A percentile compares a stretch with the other conserved stretches of the same genome.
Conservation (phyloP, 2,888 invertebrate species). For the Podabrus alpinus region DNA sequence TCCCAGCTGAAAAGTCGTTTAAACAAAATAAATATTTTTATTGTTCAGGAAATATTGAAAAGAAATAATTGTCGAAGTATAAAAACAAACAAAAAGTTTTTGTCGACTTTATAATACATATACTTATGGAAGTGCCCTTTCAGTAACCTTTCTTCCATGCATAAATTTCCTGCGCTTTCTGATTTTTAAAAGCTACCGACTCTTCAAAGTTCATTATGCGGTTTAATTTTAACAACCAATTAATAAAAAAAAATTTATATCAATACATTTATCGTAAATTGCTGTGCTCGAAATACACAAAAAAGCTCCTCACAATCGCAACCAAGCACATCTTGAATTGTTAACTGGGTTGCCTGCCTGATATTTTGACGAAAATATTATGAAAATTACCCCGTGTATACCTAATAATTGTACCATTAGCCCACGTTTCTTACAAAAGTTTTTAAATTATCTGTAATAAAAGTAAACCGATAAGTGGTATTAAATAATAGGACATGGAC, state of each 20-base stretch:
- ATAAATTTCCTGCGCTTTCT: neutral
- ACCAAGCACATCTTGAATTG: neutral
- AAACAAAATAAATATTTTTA: too few species aligned
- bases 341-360: neutral
- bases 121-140: neutral
- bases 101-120: neutral
- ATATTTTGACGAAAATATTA: neutral
- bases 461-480: neutral
- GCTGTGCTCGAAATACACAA: neutral
- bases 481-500: neutral
- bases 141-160: neutral
- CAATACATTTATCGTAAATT: neutral
- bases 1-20: too few species aligned
- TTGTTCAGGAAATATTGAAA: neutral
- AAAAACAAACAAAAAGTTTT: neutral
- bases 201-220: neutral
- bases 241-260: neutral
- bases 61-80: neutral
- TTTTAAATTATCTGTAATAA: neutral
- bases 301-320: neutral
- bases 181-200: neutral
- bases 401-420: neutral
- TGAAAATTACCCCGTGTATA: neutral
- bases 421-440: neutral
- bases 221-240: neutral